Conservation (phyloP, 1,140 invertebrate species). For the Penaeus chinensis region DNA sequence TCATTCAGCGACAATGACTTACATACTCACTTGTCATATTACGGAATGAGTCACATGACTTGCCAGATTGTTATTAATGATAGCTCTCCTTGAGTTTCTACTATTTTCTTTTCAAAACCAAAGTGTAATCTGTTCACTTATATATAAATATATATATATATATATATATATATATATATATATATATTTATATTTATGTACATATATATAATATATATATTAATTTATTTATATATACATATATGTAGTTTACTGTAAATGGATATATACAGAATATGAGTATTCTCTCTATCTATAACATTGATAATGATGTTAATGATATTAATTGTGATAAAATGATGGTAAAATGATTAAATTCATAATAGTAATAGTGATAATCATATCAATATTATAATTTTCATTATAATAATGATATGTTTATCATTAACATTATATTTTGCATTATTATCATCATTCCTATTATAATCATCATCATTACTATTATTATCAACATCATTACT, state of each 20-base stretch:
- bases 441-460: background rate
- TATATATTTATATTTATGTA: constrained; percentile 18
- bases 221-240: no score
- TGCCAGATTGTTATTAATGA: background rate
- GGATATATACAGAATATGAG: no score
- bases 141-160: constrained; percentile 24
- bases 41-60: no score
- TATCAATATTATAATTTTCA: background rate
- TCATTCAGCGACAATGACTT: no score
- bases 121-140: background rate
- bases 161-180: constrained; percentile 26
- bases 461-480: constrained; percentile 8
- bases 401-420: background rate
- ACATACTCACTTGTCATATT: no score
- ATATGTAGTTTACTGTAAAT: no score
- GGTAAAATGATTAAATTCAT: background rate
- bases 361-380: background rate
- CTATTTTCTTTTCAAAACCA: background rate
- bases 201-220: background rate
- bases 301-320: background rate
- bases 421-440: background rate
- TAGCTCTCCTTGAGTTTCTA: background rate
- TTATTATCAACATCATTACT: background rate
- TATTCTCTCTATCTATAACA: no score
- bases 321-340: background rate